A percentile compares a stretch with the other conserved stretches of the same genome.
Evolutionary conservation across 2,797 vertebrate species (phyloP).

Genomic region (Rhinichthys osculus): DNA sequence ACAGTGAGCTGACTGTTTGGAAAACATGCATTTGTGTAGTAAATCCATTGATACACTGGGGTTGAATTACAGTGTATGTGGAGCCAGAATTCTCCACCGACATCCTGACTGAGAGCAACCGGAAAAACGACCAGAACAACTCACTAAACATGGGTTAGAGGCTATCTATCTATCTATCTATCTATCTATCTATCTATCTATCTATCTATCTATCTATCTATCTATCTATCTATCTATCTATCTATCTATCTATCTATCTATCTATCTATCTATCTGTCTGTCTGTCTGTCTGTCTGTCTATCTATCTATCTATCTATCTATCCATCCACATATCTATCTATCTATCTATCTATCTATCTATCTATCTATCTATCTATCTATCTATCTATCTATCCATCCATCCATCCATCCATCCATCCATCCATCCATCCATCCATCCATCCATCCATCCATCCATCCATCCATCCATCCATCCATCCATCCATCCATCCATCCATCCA

Average conservation of each 20-base stretch:
- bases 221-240: no score
- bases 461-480: fast-evolving
- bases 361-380: no score
- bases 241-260: no score
- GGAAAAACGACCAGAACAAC: not conserved
- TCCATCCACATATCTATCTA: no score
- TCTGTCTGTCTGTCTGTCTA: no score
- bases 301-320: no score
- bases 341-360: no score
- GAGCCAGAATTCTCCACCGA: not conserved
- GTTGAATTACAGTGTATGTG: not conserved
- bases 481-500: no score
- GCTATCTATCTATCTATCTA: not conserved
- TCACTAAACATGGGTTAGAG: not conserved
- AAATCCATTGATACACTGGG: not conserved
- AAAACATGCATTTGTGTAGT: slow-evolving; percentile 26
- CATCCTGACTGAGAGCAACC: not conserved
- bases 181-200: not conserved
- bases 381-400: no score
- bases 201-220: no score
- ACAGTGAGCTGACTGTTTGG: slow-evolving; percentile 1
- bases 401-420: fast-evolving
- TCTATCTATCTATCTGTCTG: no score
- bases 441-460: no score
- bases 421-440: fast-evolving